Evolutionary conservation across 2,888 invertebrate genomes (phyloP).

Genomic region (Pseudolycoriella hygida): DNA sequence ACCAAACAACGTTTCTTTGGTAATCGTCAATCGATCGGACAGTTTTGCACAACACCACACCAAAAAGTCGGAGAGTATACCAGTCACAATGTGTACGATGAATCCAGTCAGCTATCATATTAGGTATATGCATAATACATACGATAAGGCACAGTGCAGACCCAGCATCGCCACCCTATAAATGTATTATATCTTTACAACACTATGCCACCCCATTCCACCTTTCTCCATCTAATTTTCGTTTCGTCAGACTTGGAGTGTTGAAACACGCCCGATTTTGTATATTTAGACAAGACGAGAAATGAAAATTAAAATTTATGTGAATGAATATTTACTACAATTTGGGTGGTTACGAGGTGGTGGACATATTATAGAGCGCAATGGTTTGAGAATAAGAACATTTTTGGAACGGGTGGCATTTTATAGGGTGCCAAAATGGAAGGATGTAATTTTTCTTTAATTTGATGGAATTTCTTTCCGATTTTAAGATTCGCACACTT

Average conservation of each 20-base stretch:
- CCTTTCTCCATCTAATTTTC: background rate
- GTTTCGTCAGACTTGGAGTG: background rate
- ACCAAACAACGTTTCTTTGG: background rate
- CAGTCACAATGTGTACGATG: too few species aligned
- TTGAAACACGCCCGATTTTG: conserved; percentile 1
- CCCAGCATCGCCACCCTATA: background rate
- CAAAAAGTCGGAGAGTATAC: background rate
- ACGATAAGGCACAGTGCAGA: too few species aligned
- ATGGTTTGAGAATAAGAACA: too few species aligned
- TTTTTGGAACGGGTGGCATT: background rate
- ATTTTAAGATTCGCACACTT: background rate
- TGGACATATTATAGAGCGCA: background rate
- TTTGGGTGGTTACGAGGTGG: background rate
- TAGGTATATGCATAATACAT: background rate
- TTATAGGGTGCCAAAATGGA: background rate
- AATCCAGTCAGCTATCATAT: background rate
- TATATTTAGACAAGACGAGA: conserved; percentile 3
- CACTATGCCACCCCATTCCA: background rate
- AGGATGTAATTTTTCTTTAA: conserved; percentile 1
- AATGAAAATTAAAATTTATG: conserved; percentile 4
- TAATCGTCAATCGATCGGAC: conserved; percentile 7
- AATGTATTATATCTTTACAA: background rate
- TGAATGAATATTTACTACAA: conserved; percentile 3
- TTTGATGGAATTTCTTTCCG: background rate
- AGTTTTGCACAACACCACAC: conserved; percentile 1